Percentiles rank a stretch among this genome's conserved stretches.
These are phyloP conservation scores for Drosophila trapezifrons DNA, from an alignment of 1,140 invertebrate genomes.

Conservation along the genomic window DNA sequence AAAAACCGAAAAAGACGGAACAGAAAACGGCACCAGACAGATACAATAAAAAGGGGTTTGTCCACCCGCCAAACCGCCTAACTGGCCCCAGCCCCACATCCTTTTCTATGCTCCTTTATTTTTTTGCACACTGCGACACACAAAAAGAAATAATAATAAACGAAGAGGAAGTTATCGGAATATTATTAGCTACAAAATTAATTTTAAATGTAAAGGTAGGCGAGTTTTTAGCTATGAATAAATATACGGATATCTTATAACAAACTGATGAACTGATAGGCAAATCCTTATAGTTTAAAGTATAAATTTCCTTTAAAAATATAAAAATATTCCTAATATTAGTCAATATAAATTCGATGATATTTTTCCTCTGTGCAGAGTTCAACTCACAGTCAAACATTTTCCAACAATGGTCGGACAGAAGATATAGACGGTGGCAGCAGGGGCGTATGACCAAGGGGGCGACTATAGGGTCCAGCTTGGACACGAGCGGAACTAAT, in stretches of 20 bases:
- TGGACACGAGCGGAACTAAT: slow-evolving; percentile 68
- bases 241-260: background rate
- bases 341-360: background rate
- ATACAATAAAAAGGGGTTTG: slow-evolving; percentile 64
- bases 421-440: slow-evolving; percentile 4
- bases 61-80: slow-evolving; percentile 12
- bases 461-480: background rate
- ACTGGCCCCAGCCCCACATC: background rate
- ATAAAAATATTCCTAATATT: too few species aligned
- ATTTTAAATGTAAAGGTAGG: too few species aligned
- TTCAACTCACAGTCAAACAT: slow-evolving; percentile 72
- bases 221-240: too few species aligned
- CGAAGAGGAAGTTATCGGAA: background rate
- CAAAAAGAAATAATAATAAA: background rate
- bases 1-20: slow-evolving; percentile 45
- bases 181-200: background rate
- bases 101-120: slow-evolving; percentile 11
- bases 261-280: too few species aligned
- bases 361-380: slow-evolving; percentile 18
- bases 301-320: too few species aligned
- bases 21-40: slow-evolving; percentile 52
- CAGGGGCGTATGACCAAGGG: background rate
- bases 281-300: background rate
- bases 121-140: slow-evolving; percentile 39
- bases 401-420: slow-evolving; percentile 59